Conservation (phyloP, 2,888 invertebrate genomes). For the Aphodius sticticus region DNA sequence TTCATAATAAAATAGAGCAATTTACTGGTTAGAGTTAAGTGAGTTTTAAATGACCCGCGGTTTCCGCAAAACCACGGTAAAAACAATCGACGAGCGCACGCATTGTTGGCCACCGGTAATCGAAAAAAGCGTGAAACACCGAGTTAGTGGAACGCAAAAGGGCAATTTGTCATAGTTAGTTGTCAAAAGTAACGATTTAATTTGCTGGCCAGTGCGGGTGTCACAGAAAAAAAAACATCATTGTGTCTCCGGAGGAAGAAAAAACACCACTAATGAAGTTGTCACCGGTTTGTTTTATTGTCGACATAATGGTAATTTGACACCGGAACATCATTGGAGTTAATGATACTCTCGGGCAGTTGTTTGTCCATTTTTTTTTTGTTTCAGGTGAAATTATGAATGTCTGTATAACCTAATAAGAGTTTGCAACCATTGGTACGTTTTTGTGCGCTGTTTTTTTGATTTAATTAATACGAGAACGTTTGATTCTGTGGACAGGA, state of each 20-base stretch:
- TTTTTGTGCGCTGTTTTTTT: background rate
- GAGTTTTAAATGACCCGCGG: conserved; percentile 40
- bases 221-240: background rate
- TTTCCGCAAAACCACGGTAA: background rate
- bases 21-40: conserved; percentile 41
- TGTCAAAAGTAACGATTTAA: conserved; percentile 51
- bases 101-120: conserved; percentile 30
- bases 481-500: background rate
- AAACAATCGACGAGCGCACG: conserved; percentile 32
- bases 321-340: conserved; percentile 31
- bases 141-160: conserved; percentile 48
- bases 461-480: background rate
- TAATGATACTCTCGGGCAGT: conserved; percentile 27
- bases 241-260: conserved; percentile 23
- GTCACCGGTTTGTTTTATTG: conserved; percentile 32
- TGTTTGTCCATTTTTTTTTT: conserved; percentile 16
- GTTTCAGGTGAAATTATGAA: background rate
- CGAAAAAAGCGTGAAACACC: conserved; percentile 41
- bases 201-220: conserved; percentile 39
- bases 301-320: conserved; percentile 23
- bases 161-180: conserved; percentile 51
- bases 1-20: conserved; percentile 38
- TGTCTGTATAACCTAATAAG: background rate
- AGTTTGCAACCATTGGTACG: background rate
- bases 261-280: conserved; percentile 33